Evolutionary conservation across 2,888 invertebrate species (phyloP).

Genomic region (Fragum whitleyi): DNA sequence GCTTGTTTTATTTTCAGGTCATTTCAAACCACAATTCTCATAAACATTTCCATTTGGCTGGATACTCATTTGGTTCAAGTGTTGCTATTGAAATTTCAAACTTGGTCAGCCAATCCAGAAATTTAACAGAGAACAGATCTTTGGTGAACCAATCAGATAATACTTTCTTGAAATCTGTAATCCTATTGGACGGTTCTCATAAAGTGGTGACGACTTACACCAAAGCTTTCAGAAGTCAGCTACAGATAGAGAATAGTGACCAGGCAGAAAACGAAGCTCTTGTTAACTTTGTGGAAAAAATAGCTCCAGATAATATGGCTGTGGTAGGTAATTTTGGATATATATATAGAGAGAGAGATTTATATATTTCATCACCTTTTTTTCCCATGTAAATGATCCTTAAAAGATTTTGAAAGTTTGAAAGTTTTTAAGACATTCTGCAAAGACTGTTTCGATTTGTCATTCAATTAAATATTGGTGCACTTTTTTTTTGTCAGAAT

Average conservation of each 20-base stretch:
- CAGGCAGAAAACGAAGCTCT: conserved; percentile 79
- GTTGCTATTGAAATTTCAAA: conserved; percentile 97
- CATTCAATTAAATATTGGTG: too few relatives aligned
- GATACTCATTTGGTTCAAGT: conserved; percentile 98
- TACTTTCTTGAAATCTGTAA: conserved; percentile 86
- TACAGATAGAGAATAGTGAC: conserved; percentile 66
- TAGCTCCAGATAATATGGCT: conserved; percentile 70
- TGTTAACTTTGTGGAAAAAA: conserved; percentile 79
- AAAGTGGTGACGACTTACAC: conserved; percentile 86
- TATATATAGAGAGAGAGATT: background rate
- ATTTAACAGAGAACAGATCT: conserved; percentile 8
- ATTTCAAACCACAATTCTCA: conserved; percentile 30
- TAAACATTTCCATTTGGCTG: conserved; percentile 93
- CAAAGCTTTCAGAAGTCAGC: conserved; percentile 75
- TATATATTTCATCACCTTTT: background rate
- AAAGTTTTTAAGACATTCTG: too few relatives aligned
- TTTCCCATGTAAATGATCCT: background rate
- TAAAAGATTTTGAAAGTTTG: too few relatives aligned
- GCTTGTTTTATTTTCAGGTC: conserved; percentile 35
- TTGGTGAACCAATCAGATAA: background rate
- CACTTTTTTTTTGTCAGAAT: too few relatives aligned
- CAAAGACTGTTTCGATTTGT: too few relatives aligned
- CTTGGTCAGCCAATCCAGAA: conserved; percentile 25
- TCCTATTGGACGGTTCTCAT: conserved; percentile 93
- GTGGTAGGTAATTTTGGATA: conserved; percentile 65